Conservation (phyloP, 2,797 vertebrate species). For the Manis pentadactyla region DNA sequence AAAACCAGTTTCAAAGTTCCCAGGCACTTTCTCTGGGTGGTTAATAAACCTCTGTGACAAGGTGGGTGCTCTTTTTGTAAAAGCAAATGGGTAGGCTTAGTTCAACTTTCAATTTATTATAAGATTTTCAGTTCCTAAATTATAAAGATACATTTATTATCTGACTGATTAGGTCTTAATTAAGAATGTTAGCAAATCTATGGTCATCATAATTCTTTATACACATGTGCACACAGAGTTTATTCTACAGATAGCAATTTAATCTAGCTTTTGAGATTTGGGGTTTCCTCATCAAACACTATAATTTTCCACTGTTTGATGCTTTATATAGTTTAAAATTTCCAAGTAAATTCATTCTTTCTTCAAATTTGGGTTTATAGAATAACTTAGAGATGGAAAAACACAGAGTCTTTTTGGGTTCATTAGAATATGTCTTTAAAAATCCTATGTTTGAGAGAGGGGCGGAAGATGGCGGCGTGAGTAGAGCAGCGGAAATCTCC, state of each 20-base stretch:
- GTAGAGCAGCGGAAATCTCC: too few relatives aligned
- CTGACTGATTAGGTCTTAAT: neutral
- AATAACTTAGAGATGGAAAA: conserved; percentile 73
- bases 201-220: neutral
- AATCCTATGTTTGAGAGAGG: too few relatives aligned
- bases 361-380: conserved; percentile 64
- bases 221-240: neutral
- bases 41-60: neutral
- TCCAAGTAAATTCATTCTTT: conserved; percentile 66
- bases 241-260: conserved; percentile 47
- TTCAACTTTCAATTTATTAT: neutral
- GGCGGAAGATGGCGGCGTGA: too few relatives aligned
- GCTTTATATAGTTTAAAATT: conserved; percentile 60
- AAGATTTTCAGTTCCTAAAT: conserved; percentile 10
- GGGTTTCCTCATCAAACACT: neutral
- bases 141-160: conserved; percentile 1
- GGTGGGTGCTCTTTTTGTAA: neutral
- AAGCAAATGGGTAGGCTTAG: neutral
- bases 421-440: conserved; percentile 67
- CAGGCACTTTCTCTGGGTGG: neutral
- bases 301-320: conserved; percentile 64
- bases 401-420: conserved; percentile 57
- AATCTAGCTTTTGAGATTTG: conserved; percentile 14
- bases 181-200: conserved; percentile 12
- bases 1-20: conserved; percentile 28